Evolutionary conservation across 2,113 vertebrate genomes (phyloP).

Genomic region (Laterallus jamaicensis): DNA sequence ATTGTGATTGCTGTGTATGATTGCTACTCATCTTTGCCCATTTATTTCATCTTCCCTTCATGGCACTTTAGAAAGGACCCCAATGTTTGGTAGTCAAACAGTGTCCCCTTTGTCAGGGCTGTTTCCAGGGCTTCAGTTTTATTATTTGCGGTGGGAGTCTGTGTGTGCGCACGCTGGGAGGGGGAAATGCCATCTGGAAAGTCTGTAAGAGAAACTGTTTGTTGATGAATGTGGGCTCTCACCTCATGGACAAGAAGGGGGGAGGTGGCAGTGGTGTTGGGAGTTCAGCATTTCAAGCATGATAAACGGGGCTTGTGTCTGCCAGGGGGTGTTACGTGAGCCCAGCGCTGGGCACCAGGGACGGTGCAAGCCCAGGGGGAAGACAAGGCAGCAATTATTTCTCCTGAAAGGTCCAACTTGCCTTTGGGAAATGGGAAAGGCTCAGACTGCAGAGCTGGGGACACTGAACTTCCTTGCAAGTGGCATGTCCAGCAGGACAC

Average conservation of each 20-base stretch:
- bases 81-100: constrained; percentile 26
- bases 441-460: neutral
- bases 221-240: constrained; percentile 46
- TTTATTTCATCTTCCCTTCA: constrained; percentile 4
- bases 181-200: constrained; percentile 31
- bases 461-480: neutral
- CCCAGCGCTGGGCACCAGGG: neutral
- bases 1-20: neutral
- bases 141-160: constrained; percentile 14
- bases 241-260: neutral
- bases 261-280: neutral
- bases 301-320: constrained; percentile 20
- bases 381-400: neutral
- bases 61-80: constrained; percentile 12
- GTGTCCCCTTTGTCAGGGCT: neutral
- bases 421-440: neutral
- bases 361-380: fast-evolving
- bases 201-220: constrained; percentile 35
- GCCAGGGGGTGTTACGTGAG: neutral
- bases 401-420: neutral
- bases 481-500: neutral
- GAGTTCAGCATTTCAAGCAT: constrained; percentile 17
- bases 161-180: neutral
- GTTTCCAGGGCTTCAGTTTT: neutral
- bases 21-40: neutral